Evolutionary conservation across 2,888 invertebrate species (phyloP), one percentile per base, ranked within the genome.

Genomic region (Halictus ligatus): DNA sequence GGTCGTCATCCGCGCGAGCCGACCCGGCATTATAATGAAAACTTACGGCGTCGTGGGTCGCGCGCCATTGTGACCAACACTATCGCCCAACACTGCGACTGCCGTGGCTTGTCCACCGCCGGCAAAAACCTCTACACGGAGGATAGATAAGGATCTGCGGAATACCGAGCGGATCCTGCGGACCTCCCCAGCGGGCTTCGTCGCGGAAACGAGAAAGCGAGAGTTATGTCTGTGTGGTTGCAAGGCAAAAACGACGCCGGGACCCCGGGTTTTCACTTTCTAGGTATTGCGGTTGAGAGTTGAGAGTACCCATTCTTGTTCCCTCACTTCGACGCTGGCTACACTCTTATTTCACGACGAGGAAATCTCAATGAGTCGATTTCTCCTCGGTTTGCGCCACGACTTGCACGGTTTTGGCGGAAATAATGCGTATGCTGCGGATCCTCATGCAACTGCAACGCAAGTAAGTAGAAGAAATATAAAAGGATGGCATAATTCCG

Each of bases 11-110:
- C 79, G 21, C 50, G 69, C 21, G 29, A 74, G 80, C 69, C 78
- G 54, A 15, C 43, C 58, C 13, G 73, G 79, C 48, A 83, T 83
- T 79, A 81, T 86, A 87, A 87, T 87, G 86, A 87, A 86, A 86
- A 87, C 83, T 87, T 87, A 87, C 83, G 25, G 79, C 86, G 12
- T n/a, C 64, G 80, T 43, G 21, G 40, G 46, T 15, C 48, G 43
- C 43, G 40, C 54, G 54, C 78, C 80, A 84, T 86, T 86, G 75
- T 84, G 84, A 81, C 73, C 78, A 80, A 86, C 81, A 80, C 75
- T 43, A 29, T 54, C 58, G 12, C 58, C 58, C 12, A 58, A 58
- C 58, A 58, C 58, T 58, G 58, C n/a, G n/a, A 58, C 58, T 58
- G 79, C 46, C 67, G 76, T 71, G 48, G 60, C 58, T 54, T 75